phyloP scores from a whole-genome alignment of 2,113 vertebrate species.

The Hiodon alosoides region DNA sequence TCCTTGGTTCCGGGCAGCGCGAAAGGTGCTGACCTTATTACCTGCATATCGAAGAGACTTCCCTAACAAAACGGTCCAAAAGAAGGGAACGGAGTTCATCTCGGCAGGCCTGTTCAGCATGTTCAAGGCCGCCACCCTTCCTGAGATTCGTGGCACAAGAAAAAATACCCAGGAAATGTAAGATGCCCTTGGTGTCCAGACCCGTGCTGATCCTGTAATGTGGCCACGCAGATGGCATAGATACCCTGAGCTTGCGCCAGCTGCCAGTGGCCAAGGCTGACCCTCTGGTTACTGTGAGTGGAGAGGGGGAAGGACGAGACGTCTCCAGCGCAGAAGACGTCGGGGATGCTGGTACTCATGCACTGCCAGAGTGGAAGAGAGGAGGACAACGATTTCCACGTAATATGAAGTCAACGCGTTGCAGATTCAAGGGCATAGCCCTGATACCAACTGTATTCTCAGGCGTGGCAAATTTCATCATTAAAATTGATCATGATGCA shows the following conservation, averaged over 20 bases:
- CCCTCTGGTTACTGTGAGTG: conserved; percentile 46
- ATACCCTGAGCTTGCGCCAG: conserved; percentile 79
- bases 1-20: too few relatives aligned
- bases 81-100: conserved; percentile 73
- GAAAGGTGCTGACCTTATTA: conserved; percentile 28
- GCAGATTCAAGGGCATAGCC: not conserved
- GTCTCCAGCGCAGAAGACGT: conserved; percentile 75
- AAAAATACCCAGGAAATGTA: not conserved
- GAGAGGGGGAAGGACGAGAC: conserved; percentile 74
- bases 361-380: conserved; percentile 44
- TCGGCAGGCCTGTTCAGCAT: conserved; percentile 64
- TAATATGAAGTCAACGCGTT: too few relatives aligned
- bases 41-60: conserved; percentile 76
- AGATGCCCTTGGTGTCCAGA: not conserved
- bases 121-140: conserved; percentile 72
- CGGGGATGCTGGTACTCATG: conserved; percentile 72
- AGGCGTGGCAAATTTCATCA: not conserved
- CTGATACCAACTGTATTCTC: not conserved
- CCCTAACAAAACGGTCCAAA: conserved; percentile 73
- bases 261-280: conserved; percentile 77
- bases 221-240: not conserved
- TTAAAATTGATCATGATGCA: not conserved
- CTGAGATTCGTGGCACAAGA: conserved; percentile 44
- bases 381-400: not conserved
- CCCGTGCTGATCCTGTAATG: not conserved